These are phyloP conservation scores for Lasius platythorax DNA, from an alignment of 2,888 invertebrate genomes.

Conservation along the genomic window DNA sequence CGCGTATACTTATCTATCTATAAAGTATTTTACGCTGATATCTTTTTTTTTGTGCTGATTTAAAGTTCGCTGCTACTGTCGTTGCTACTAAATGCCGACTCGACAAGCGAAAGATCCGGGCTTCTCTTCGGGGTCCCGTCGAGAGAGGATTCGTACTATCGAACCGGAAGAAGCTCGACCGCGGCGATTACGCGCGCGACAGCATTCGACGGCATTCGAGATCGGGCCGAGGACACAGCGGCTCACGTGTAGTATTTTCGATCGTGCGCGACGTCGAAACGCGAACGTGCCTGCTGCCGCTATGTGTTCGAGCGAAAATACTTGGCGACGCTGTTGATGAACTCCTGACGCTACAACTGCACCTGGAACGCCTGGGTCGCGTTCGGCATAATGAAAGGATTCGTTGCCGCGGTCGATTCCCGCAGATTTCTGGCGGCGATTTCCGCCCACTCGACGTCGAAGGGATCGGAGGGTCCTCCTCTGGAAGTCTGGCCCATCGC, in stretches of 20 bases:
- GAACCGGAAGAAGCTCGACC: conserved; percentile 20
- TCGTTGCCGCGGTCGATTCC: conserved; percentile 88
- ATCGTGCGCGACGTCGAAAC: conserved; percentile 66
- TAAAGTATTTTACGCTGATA: conserved; percentile 62
- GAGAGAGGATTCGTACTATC: not conserved
- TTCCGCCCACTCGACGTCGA: conserved; percentile 94
- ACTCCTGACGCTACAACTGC: conserved; percentile 87
- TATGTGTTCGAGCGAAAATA: conserved; percentile 81
- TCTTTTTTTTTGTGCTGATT: conserved; percentile 62
- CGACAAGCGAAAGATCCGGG: conserved; percentile 17
- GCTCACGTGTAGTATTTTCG: conserved; percentile 71
- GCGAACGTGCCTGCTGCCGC: conserved; percentile 66
- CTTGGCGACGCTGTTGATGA: conserved; percentile 80
- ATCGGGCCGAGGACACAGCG: not conserved
- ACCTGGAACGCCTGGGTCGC: conserved; percentile 88
- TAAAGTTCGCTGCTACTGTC: conserved; percentile 57
- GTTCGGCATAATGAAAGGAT: conserved; percentile 88
- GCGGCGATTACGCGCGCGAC: not conserved
- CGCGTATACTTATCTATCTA: conserved; percentile 64
- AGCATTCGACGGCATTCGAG: not conserved
- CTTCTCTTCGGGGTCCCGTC: not conserved
- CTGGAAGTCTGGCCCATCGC: conserved; percentile 77
- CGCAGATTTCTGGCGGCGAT: conserved; percentile 87
- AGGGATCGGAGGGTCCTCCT: conserved; percentile 89
- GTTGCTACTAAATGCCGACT: conserved; percentile 61